Percentiles rank a stretch among this genome's conserved stretches.
Evolutionary conservation across 2,888 invertebrate species (phyloP).

Genomic region (Gari tellinella): DNA sequence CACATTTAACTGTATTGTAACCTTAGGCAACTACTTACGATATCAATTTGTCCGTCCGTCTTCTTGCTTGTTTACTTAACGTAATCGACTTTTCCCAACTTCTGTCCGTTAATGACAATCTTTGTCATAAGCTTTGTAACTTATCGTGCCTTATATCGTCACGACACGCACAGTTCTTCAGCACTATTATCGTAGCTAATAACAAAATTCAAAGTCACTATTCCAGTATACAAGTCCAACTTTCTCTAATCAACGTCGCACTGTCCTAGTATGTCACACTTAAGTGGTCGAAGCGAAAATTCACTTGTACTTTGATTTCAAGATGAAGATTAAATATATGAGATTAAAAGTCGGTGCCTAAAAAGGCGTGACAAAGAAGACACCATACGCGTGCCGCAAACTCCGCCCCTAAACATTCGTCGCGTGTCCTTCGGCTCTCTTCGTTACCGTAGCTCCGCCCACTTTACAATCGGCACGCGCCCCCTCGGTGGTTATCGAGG

Average conservation of each 20-base stretch:
- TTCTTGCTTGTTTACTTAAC: no score
- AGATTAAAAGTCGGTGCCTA: conserved; percentile 57
- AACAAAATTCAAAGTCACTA: no score
- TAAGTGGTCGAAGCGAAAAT: conserved; percentile 5
- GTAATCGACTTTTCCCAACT: no score
- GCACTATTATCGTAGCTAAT: no score
- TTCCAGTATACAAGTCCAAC: no score
- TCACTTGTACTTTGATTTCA: conserved; percentile 61
- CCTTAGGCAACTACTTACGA: no score
- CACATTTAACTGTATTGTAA: no score
- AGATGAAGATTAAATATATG: conserved; percentile 60
- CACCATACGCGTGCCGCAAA: conserved; percentile 60
- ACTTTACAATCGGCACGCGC: conserved; percentile 48
- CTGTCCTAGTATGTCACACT: conserved; percentile 3
- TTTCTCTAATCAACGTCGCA: not conserved
- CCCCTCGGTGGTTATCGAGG: conserved; percentile 43
- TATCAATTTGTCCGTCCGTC: no score
- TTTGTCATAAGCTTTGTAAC: no score
- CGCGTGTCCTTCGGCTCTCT: conserved; percentile 58
- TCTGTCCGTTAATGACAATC: no score
- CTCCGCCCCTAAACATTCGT: conserved; percentile 49
- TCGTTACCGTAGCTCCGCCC: conserved; percentile 47
- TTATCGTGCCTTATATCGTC: no score
- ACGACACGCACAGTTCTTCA: no score
- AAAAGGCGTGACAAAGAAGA: conserved; percentile 64